These are phyloP conservation scores for Patella caerulea DNA, from an alignment of 2,888 invertebrate genomes.

Conservation along the genomic window DNA sequence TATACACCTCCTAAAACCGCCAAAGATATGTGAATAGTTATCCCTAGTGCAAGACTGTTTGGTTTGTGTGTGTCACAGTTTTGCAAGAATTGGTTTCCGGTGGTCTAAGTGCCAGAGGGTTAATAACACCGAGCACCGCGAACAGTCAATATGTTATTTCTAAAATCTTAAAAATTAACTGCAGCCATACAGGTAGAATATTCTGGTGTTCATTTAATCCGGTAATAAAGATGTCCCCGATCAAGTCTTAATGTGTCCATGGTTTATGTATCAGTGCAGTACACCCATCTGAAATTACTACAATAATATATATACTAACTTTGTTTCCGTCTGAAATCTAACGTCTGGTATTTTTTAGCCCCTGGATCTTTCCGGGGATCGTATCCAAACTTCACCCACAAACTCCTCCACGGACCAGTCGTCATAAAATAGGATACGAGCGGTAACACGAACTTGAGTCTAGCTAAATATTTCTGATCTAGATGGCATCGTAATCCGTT, in stretches of 20 bases:
- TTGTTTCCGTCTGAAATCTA: slow-evolving; percentile 79
- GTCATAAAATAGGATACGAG: slow-evolving; percentile 87
- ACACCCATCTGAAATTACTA: background rate
- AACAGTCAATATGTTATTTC: no score
- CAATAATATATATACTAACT: slow-evolving; percentile 48
- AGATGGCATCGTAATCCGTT: slow-evolving; percentile 77
- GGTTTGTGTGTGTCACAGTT: no score
- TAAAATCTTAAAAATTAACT: no score
- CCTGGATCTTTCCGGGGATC: slow-evolving; percentile 88
- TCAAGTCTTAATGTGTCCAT: no score
- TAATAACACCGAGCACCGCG: no score
- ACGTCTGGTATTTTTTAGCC: slow-evolving; percentile 87
- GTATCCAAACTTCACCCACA: slow-evolving; percentile 92
- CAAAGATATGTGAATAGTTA: no score
- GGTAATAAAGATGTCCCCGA: background rate
- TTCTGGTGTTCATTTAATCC: background rate
- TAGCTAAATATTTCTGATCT: slow-evolving; percentile 30
- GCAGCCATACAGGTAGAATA: background rate
- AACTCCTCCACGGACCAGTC: slow-evolving; percentile 90
- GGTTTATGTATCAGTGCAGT: no score
- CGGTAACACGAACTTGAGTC: slow-evolving; percentile 78
- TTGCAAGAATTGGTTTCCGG: no score
- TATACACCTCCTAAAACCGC: no score
- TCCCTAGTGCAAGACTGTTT: no score
- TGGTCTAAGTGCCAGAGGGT: no score